These are phyloP conservation scores for Anorthoa munda DNA, from an alignment of 2,888 invertebrate species.

Conservation along the genomic window DNA sequence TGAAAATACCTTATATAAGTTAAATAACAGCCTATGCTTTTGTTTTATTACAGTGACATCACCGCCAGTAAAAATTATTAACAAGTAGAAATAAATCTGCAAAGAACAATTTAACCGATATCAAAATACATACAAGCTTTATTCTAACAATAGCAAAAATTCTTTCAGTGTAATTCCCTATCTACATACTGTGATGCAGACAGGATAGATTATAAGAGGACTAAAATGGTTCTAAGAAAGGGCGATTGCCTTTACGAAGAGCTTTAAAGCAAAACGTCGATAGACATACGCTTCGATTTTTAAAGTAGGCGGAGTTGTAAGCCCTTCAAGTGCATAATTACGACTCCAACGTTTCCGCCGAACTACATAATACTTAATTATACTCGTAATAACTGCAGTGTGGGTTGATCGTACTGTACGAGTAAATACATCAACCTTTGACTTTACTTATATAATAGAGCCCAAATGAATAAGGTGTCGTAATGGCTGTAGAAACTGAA, in stretches of 20 bases:
- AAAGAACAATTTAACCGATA: no score
- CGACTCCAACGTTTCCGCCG: background rate
- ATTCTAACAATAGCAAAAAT: background rate
- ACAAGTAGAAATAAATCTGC: no score
- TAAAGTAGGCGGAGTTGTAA: background rate
- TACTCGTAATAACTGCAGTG: background rate
- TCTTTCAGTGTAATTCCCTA: background rate
- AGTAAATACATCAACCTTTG: conserved; percentile 39
- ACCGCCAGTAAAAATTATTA: no score
- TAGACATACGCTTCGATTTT: background rate
- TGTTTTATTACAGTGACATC: no score
- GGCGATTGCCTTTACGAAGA: no score
- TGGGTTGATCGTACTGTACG: background rate
- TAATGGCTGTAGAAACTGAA: conserved; percentile 20
- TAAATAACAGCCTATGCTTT: no score
- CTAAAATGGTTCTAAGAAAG: background rate
- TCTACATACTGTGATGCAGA: background rate
- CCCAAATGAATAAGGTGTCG: conserved; percentile 31
- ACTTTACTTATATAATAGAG: conserved; percentile 51
- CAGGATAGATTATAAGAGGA: background rate
- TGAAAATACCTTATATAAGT: no score
- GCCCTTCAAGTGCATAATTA: background rate
- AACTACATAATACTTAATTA: conserved; percentile 20
- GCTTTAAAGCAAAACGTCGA: background rate
- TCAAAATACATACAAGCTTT: no score